These are phyloP conservation scores for Trichopria drosophilae DNA, from an alignment of 2,888 invertebrate species.

Conservation along the genomic window DNA sequence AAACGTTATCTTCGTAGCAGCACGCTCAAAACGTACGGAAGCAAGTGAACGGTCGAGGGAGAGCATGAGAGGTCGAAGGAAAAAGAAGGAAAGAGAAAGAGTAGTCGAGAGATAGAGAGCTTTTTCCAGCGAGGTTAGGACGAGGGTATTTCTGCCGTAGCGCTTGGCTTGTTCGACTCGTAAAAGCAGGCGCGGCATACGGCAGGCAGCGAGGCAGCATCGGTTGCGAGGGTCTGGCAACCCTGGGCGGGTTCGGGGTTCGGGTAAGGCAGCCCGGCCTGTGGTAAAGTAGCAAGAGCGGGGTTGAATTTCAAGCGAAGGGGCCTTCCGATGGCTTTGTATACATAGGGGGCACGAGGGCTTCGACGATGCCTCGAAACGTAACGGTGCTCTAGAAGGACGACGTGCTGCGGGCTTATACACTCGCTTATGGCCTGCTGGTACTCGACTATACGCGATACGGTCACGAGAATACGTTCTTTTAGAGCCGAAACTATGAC, in stretches of 20 bases:
- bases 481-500: too few species aligned
- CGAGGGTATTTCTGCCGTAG: too few species aligned
- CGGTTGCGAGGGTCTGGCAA: constrained; percentile 42
- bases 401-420: constrained; percentile 50
- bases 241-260: too few species aligned
- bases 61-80: too few species aligned
- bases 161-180: background rate
- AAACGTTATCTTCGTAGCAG: too few species aligned
- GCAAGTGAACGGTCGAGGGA: too few species aligned
- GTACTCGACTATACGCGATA: constrained; percentile 39
- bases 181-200: background rate
- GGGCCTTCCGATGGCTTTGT: constrained; percentile 50
- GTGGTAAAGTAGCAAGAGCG: too few species aligned
- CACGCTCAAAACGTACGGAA: too few species aligned
- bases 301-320: constrained; percentile 55
- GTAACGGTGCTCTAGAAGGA: constrained; percentile 50
- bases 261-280: background rate
- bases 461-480: too few species aligned
- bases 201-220: constrained; percentile 1
- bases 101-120: background rate
- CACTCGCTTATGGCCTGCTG: constrained; percentile 51
- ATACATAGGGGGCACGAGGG: constrained; percentile 48
- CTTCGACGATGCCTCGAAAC: constrained; percentile 42
- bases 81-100: background rate
- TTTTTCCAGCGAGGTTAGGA: too few species aligned